Base-by-base conservation (phyloP, 2,113 vertebrate species). In the Nyctibius bracteatus region DNA sequence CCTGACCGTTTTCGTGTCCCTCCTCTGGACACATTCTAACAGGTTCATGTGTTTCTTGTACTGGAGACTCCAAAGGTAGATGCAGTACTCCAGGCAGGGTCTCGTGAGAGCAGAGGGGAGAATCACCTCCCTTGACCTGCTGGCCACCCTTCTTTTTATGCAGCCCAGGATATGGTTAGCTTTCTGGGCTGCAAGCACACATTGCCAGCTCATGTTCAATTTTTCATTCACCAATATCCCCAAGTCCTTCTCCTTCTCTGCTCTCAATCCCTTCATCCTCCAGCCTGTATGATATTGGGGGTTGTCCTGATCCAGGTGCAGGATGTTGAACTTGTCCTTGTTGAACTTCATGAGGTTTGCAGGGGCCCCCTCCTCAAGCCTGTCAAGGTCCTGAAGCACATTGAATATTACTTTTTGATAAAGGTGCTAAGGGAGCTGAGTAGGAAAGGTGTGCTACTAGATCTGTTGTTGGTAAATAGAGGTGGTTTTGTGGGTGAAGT, bases 131-230 rank as follows among this genome's bases (percentile, higher is more conserved):
- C 17, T 68, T 7, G 1, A 6, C 24, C 5, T 21, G 9, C 46
- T 73, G 13, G 2, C 24, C 28, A 23, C 0, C 0, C 4, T 66
- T 25, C 10, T 74, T 85, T 44, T 23, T 10, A 35, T 74, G 24
- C 21, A 63, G 21, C 14, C 37, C 24, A 41, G 43, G 24, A 28
- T 7, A 27, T 1, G 0, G 1, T 25, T 37, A 20, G 3, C 28
- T 39, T 52, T 28, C 16, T 22, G 33, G 46, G 23, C 8, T 74
- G 8, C 31, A 18, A 62, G 9, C 3, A 5, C 13, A 7, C 5
- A 3, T n/a, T n/a, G n/a, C 16, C 3, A 0, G 31, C 5, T 35
- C 3, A 18, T 24, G 24, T 63, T 17, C 25, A 46, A 35, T 18
- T 46, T 75, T 41, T 52, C 4, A 14, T 70, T 28, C 44, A 35